A percentile compares a stretch with the other conserved stretches of the same genome.
phyloP scores from a whole-genome alignment of 2,113 vertebrate species.

The Microtus oregoni region DNA sequence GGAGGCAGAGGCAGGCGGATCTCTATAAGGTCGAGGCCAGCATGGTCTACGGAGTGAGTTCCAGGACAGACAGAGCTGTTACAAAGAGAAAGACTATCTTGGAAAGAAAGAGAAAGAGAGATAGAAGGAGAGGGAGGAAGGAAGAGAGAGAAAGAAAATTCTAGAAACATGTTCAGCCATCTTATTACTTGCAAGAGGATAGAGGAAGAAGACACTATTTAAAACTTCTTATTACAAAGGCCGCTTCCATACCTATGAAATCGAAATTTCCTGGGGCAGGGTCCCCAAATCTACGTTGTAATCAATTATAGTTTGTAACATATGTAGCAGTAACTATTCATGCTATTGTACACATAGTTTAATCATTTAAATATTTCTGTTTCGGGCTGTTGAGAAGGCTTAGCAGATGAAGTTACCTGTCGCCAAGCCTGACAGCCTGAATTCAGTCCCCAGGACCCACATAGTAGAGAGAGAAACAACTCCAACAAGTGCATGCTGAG shows the following conservation, averaged over 20 bases:
- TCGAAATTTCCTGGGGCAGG: background rate
- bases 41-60: no score
- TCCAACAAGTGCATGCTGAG: background rate
- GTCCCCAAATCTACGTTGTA: background rate
- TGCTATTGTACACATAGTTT: background rate
- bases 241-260: background rate
- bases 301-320: slow-evolving; percentile 28
- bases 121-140: no score
- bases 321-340: background rate
- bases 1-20: no score
- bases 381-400: background rate
- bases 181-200: background rate
- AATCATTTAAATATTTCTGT: background rate
- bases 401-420: background rate
- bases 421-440: background rate
- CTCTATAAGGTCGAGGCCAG: no score
- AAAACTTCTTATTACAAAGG: background rate
- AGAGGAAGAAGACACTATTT: background rate
- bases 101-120: no score
- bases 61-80: no score
- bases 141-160: background rate
- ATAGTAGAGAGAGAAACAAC: no score
- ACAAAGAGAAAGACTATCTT: no score
- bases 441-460: background rate
- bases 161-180: background rate